phyloP scores from a whole-genome alignment of 1,140 invertebrate genomes.

The Halyomorpha halys region DNA sequence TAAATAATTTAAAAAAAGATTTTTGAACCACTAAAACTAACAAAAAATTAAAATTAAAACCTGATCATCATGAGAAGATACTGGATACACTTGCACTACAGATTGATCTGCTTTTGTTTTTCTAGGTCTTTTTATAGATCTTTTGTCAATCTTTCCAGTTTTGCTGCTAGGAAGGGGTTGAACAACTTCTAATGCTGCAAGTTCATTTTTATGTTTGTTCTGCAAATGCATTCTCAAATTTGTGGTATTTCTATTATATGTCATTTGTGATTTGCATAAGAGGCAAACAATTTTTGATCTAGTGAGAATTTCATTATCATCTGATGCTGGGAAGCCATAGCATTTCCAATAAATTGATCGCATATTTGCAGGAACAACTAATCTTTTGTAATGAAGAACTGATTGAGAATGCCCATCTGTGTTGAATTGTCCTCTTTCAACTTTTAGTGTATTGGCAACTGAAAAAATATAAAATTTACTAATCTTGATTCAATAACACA shows the following conservation, averaged over 20 bases:
- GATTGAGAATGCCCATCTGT: conserved; percentile 7
- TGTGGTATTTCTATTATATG: conserved; percentile 52
- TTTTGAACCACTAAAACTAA: no score
- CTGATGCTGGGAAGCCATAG: conserved; percentile 53
- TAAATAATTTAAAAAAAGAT: no score
- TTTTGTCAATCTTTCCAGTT: conserved; percentile 21
- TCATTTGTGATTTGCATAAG: conserved; percentile 49
- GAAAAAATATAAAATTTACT: neutral
- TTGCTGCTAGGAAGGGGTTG: conserved; percentile 25
- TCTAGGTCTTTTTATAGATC: conserved; percentile 19
- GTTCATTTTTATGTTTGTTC: conserved; percentile 45
- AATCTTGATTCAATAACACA: neutral
- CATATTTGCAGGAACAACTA: conserved; percentile 48
- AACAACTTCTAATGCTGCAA: conserved; percentile 39
- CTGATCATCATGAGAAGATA: conserved; percentile 15
- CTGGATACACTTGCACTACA: conserved; percentile 25
- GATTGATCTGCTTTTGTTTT: conserved; percentile 15
- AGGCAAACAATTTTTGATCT: conserved; percentile 51
- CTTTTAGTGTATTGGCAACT: conserved; percentile 8
- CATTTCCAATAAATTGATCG: conserved; percentile 54
- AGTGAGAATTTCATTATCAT: conserved; percentile 49
- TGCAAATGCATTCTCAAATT: conserved; percentile 51
- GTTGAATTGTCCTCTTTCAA: neutral
- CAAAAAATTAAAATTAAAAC: neutral
- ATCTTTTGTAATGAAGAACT: conserved; percentile 37